Evolutionary conservation across 2,888 invertebrate species (phyloP).

Genomic region (Pterostichus niger): DNA sequence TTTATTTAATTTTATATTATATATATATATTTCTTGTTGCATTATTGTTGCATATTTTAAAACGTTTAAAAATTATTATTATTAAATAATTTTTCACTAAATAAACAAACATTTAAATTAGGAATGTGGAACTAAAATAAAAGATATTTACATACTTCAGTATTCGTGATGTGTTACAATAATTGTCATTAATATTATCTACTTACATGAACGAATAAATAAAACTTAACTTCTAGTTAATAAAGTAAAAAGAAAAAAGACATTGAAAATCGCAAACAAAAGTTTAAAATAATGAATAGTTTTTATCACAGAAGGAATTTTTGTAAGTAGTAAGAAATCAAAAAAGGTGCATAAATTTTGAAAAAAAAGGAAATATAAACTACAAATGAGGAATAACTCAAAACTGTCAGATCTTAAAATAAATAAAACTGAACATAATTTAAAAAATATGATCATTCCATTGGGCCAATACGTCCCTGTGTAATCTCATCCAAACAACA

Average conservation of each 20-base stretch:
- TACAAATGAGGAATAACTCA: no score
- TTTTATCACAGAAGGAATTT: constrained; percentile 20
- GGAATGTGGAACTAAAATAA: constrained; percentile 20
- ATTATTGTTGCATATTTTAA: no score
- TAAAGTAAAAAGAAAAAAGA: no score
- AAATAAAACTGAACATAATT: no score
- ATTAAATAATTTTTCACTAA: not conserved
- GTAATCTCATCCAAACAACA: not conserved
- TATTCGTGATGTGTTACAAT: constrained; percentile 3
- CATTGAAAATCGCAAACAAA: no score
- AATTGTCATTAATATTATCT: not conserved
- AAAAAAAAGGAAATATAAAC: not conserved
- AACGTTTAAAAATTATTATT: no score
- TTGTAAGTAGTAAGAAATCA: constrained; percentile 8
- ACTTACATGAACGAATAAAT: no score
- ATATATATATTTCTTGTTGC: no score
- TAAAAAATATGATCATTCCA: not conserved
- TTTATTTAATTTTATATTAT: no score
- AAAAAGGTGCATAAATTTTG: not conserved
- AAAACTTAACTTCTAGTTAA: no score
- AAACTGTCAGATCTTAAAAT: no score
- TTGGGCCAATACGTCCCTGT: not conserved
- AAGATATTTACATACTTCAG: not conserved
- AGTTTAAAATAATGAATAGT: not conserved
- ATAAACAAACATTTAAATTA: not conserved